phyloP scores from a whole-genome alignment of 2,797 vertebrate genomes.

The Malurus leucopterus region DNA sequence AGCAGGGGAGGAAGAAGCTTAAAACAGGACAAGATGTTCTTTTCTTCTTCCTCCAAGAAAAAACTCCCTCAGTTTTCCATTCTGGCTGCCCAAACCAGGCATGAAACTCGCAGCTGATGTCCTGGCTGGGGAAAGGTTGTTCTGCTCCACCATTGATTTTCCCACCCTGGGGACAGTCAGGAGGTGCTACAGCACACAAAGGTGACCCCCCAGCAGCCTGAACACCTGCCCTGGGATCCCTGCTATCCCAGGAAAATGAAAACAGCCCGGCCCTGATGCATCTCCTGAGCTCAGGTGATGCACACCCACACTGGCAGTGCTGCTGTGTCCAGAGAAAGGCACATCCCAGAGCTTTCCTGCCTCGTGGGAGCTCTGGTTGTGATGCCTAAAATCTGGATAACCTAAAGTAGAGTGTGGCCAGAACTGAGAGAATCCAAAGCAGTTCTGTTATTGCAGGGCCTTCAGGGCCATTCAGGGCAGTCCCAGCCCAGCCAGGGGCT shows the following conservation, averaged over 20 bases:
- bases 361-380: background rate
- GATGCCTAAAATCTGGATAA: no score
- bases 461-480: no score
- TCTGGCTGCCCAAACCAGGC: background rate
- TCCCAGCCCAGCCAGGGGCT: no score
- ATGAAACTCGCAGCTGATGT: background rate
- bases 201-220: background rate
- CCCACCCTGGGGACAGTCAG: background rate
- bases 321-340: background rate
- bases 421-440: no score
- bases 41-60: background rate
- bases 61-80: background rate
- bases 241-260: background rate
- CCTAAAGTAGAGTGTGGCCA: no score
- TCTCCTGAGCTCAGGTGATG: background rate
- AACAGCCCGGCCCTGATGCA: background rate
- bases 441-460: no score
- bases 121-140: background rate
- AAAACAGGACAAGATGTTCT: background rate
- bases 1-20: background rate
- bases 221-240: background rate
- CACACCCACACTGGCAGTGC: fast-evolving
- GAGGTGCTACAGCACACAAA: background rate
- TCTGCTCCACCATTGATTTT: background rate
- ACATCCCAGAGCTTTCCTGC: background rate